Base-by-base conservation (phyloP, 2,113 vertebrate species). In the Sorex araneus region DNA sequence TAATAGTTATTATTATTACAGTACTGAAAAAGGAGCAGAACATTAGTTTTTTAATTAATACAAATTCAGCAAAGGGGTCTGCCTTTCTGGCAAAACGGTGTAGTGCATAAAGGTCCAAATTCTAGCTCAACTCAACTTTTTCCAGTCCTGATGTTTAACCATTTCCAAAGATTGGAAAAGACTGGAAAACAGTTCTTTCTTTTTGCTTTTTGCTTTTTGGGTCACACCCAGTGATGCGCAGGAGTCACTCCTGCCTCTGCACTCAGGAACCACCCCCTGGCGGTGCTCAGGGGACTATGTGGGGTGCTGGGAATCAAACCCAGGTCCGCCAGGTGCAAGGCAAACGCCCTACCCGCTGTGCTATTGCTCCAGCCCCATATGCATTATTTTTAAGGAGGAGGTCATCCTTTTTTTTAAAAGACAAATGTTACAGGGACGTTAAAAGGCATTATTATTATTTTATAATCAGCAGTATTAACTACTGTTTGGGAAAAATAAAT, bases 111-210 rank as follows among this genome's bases (percentile, higher is more conserved):
- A 74, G 89, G 50, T 32, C 16, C 47, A 32, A 50, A 11, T 54
- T 79, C 75, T 21, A 77, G 3, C 28, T 83, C 63, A 45, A 73
- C 16, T 25, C 36, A 63, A 28, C 11, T 70, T 80, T 50, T 8
- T 47, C 6, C 30, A 15, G 50, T 76, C 30, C 30, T 36, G n/a
- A 50, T 88, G 18, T 69, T 87, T 69, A 90, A 70, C 13, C 34
- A 45, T 16, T 67, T 1, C 13, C 45, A 45, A 34, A 70, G 47
- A 43, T 3, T 60, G 30, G 28, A 86, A 94, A 87, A 66, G 2
- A 75, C 19, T 82, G 50, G 54, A 85, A 88, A 84, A 11, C 9
- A 18, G 73, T 80, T 84, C 66, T 84, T 93, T 25, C 19, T 27
- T 69, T 88, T 16, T 34, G n/a, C n/a, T n/a, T n/a, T n/a, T n/a